phyloP scores from a whole-genome alignment of 2,888 invertebrate species.

The Phaedon cochleariae region DNA sequence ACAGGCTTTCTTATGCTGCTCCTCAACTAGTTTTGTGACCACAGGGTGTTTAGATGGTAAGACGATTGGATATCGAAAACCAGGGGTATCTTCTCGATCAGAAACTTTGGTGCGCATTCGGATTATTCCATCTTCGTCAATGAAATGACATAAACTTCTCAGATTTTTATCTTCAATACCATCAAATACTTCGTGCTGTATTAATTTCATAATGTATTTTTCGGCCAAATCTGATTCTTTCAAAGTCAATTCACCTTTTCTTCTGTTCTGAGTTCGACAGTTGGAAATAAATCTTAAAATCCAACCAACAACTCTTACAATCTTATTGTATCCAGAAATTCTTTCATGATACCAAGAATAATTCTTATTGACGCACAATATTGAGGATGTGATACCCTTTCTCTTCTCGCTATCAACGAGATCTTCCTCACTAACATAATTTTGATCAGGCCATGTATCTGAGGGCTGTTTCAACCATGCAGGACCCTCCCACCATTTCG shows the following conservation, averaged over 20 bases:
- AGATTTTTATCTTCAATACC: neutral
- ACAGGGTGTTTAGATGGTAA: neutral
- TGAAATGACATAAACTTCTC: neutral
- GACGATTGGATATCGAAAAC: neutral
- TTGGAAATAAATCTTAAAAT: neutral
- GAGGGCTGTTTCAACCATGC: conserved; percentile 31
- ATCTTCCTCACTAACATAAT: neutral
- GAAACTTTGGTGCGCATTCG: neutral
- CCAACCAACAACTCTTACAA: neutral
- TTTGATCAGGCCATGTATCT: neutral
- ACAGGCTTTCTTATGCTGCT: neutral
- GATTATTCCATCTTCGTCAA: neutral
- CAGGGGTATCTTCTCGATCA: neutral
- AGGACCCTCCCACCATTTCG: conserved; percentile 54
- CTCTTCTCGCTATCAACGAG: neutral
- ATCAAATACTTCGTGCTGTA: neutral
- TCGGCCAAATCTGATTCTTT: neutral
- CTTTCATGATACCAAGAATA: neutral
- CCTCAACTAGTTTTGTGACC: neutral
- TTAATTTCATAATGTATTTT: neutral
- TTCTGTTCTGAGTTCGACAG: neutral
- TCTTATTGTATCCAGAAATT: neutral
- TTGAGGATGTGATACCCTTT: neutral
- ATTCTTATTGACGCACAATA: neutral
- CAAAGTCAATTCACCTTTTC: too few relatives aligned